These are phyloP conservation scores for Gallinago stenura DNA, from an alignment of 2,797 vertebrate genomes.

Conservation along the genomic window DNA sequence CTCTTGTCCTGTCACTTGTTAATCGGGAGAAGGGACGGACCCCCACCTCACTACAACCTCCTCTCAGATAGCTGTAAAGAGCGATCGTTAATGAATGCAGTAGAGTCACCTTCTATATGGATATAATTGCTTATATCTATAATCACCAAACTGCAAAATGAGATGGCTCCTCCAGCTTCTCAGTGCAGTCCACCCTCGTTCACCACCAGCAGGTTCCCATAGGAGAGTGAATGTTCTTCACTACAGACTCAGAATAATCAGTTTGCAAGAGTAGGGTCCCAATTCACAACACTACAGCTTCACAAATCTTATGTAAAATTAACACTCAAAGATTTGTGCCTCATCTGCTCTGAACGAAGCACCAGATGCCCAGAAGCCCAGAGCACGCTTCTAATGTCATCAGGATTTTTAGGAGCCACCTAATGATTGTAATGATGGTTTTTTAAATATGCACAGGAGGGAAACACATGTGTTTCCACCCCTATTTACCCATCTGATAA, in stretches of 20 bases:
- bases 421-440: not conserved
- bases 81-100: rapidly evolving
- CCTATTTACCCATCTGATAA: slow-evolving; percentile 17
- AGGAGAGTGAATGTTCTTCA: not conserved
- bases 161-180: not conserved
- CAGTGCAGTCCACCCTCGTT: rapidly evolving
- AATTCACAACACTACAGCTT: not conserved
- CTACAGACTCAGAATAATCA: not conserved
- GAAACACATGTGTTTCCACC: not conserved
- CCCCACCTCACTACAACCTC: too few species aligned
- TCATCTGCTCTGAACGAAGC: not conserved
- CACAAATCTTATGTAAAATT: not conserved
- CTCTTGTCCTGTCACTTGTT: too few species aligned
- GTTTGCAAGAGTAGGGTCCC: not conserved
- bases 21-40: too few species aligned
- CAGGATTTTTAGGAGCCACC: not conserved
- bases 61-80: too few species aligned
- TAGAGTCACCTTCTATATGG: not conserved
- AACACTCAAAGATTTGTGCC: not conserved
- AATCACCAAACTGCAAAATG: not conserved
- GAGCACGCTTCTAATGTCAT: not conserved
- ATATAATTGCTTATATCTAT: rapidly evolving
- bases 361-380: not conserved
- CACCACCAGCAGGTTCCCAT: not conserved
- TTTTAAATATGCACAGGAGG: not conserved